phyloP scores from a whole-genome alignment of 2,888 invertebrate genomes.

The Drosophila neonasuta region DNA sequence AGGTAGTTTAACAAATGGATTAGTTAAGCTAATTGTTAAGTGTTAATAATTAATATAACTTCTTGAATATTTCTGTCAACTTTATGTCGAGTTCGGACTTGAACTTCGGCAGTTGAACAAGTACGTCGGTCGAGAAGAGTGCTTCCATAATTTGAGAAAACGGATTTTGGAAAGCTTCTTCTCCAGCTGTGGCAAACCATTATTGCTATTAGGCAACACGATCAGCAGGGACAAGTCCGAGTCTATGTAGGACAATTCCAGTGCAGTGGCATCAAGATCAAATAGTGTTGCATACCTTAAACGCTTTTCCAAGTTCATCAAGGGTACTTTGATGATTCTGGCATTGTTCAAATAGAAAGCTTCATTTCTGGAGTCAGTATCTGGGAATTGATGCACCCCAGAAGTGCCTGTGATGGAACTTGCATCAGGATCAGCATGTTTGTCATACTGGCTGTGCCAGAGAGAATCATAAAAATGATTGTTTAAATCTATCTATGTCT shows the following conservation, averaged over 20 bases:
- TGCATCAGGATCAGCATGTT: conserved; percentile 42
- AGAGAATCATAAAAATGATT: background rate
- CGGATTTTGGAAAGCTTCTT: too few relatives aligned
- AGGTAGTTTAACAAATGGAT: too few relatives aligned
- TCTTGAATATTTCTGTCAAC: conserved; percentile 82
- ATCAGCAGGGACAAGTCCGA: conserved; percentile 73
- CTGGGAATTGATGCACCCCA: conserved; percentile 86
- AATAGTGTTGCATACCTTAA: conserved; percentile 68
- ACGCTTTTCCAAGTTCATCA: conserved; percentile 85
- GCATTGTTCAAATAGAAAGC: conserved; percentile 86
- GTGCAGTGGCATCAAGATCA: conserved; percentile 64
- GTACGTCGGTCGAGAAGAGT: conserved; percentile 44
- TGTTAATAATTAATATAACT: conserved; percentile 71
- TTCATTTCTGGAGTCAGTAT: conserved; percentile 83
- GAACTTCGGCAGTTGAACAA: conserved; percentile 89
- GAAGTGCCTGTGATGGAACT: conserved; percentile 24
- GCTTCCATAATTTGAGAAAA: too few relatives aligned
- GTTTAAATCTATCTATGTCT: conserved; percentile 35
- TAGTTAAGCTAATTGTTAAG: too few relatives aligned
- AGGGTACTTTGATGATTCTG: conserved; percentile 84
- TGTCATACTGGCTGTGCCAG: conserved; percentile 17
- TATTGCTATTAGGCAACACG: too few relatives aligned
- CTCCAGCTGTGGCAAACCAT: too few relatives aligned
- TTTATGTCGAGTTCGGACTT: conserved; percentile 89
- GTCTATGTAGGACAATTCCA: conserved; percentile 85